Evolutionary conservation across 2,113 vertebrate species (phyloP).

Genomic region (Anguilla rostrata): DNA sequence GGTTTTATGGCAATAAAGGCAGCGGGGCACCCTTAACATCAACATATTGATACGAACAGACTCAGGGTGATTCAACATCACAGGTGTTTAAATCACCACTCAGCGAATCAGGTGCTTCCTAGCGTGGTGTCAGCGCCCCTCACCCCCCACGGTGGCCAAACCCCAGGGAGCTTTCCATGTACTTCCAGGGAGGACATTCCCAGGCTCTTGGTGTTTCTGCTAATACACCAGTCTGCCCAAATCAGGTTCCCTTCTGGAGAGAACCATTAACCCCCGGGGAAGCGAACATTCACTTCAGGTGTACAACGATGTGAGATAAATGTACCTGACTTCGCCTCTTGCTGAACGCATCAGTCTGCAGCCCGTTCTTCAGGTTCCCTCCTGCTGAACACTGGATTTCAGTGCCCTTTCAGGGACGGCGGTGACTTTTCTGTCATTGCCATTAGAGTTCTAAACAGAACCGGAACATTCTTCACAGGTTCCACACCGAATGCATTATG

Average conservation of each 20-base stretch:
- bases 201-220: background rate
- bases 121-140: no score
- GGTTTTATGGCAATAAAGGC: no score
- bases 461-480: background rate
- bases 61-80: no score
- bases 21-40: slow-evolving; percentile 43
- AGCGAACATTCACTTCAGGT: background rate
- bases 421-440: no score
- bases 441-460: background rate
- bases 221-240: background rate
- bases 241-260: background rate
- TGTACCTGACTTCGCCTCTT: background rate
- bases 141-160: no score
- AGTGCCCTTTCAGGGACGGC: background rate
- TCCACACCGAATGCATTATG: background rate
- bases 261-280: background rate
- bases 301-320: background rate
- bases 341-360: background rate
- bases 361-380: background rate
- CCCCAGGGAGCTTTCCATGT: slow-evolving; percentile 41
- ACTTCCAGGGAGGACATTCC: background rate
- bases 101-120: no score
- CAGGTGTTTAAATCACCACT: no score
- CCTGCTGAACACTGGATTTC: background rate
- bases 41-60: no score